phyloP scores from a whole-genome alignment of 1,140 invertebrate genomes.

The Diachasmimorpha longicaudata region DNA sequence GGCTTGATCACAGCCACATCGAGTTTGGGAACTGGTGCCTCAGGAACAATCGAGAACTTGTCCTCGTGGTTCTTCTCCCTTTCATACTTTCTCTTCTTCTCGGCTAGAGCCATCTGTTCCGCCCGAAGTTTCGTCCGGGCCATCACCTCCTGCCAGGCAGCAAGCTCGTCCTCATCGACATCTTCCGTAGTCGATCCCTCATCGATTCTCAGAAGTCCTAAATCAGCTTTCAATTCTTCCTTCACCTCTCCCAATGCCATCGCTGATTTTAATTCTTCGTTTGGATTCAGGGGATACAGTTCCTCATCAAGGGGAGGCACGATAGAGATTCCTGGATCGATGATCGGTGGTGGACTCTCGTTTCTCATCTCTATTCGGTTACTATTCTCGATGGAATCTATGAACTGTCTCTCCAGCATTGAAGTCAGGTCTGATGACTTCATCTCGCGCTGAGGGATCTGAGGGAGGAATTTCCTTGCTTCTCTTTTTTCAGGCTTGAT shows the following conservation, averaged over 20 bases:
- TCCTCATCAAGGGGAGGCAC: neutral
- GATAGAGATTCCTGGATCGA: neutral
- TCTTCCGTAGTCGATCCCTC: no score
- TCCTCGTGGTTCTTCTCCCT: neutral
- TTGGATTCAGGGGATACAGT: neutral
- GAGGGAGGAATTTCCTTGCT: neutral
- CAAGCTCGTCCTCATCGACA: conserved; percentile 24
- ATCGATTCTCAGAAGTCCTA: no score
- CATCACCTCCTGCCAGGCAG: conserved; percentile 39
- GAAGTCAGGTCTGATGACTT: neutral
- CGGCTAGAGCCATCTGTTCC: neutral
- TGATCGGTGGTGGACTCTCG: neutral
- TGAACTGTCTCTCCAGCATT: neutral
- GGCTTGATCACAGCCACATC: conserved; percentile 34
- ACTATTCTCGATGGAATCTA: neutral
- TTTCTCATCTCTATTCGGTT: neutral
- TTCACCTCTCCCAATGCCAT: neutral
- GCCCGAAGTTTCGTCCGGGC: conserved; percentile 24
- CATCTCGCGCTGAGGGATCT: neutral
- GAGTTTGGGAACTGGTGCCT: conserved; percentile 37
- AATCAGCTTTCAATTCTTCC: neutral
- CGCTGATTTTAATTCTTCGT: neutral
- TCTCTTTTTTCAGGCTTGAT: neutral
- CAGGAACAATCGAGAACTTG: conserved; percentile 42
- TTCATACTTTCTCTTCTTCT: neutral